Conservation (phyloP, 2,797 vertebrate genomes). For the Astyanax mexicanus region DNA sequence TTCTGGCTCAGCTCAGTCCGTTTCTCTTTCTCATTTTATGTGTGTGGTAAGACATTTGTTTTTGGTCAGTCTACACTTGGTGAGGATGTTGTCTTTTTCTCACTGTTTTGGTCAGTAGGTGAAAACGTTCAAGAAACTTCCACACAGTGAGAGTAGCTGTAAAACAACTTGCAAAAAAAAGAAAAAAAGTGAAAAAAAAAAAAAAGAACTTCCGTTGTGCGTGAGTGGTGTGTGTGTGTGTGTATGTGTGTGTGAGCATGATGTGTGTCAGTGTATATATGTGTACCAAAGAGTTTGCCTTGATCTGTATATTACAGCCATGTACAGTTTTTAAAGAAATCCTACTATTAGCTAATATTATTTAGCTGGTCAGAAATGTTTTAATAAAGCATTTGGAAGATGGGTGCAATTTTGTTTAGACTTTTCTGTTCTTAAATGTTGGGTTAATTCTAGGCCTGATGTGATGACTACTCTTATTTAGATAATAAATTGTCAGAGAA, state of each 20-base stretch:
- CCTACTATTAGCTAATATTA: conserved; percentile 77
- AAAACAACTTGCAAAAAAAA: conserved; percentile 61
- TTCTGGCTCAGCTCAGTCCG: conserved; percentile 26
- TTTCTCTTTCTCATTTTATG: conserved; percentile 1
- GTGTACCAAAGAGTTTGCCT: conserved; percentile 87
- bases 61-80: conserved; percentile 43
- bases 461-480: too few species aligned
- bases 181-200: conserved; percentile 63
- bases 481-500: too few species aligned
- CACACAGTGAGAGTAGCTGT: conserved; percentile 59
- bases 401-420: conserved; percentile 66
- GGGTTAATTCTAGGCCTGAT: too few species aligned
- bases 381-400: conserved; percentile 80
- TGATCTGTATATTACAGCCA: conserved; percentile 84
- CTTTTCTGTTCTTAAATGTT: conserved; percentile 51
- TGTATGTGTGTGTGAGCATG: conserved; percentile 5
- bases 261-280: conserved; percentile 76
- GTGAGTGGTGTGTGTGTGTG: conserved; percentile 36
- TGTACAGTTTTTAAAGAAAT: conserved; percentile 87
- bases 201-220: conserved; percentile 12
- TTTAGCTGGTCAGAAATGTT: conserved; percentile 83
- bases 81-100: conserved; percentile 74
- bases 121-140: conserved; percentile 66
- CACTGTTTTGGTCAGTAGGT: conserved; percentile 65
- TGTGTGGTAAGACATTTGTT: conserved; percentile 30